These are phyloP conservation scores for Cheilosia scutellata DNA, from an alignment of 2,888 invertebrate species.

Conservation along the genomic window DNA sequence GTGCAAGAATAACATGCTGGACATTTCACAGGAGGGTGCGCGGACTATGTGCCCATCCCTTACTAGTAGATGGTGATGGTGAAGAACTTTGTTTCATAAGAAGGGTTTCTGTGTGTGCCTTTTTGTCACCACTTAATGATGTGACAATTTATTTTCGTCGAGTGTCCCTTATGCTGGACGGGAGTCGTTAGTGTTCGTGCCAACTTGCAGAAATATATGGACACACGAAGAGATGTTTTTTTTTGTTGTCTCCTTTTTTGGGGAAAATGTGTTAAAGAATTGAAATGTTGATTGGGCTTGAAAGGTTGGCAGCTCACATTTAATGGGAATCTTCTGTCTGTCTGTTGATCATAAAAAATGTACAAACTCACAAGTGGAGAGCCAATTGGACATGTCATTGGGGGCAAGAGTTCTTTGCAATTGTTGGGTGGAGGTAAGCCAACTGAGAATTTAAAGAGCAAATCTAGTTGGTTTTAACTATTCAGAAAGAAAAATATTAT, in stretches of 20 bases:
- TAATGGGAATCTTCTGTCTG: slow-evolving; percentile 57
- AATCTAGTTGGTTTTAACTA: neutral
- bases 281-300: slow-evolving; percentile 62
- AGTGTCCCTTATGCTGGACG: slow-evolving; percentile 57
- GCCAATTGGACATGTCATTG: slow-evolving; percentile 28
- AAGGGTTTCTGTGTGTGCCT: slow-evolving; percentile 67
- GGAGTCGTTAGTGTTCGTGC: slow-evolving; percentile 62
- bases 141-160: slow-evolving; percentile 75
- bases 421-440: neutral
- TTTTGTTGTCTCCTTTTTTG: slow-evolving; percentile 41
- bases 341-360: slow-evolving; percentile 39
- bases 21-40: slow-evolving; percentile 58
- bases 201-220: slow-evolving; percentile 55
- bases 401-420: slow-evolving; percentile 8
- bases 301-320: slow-evolving; percentile 53
- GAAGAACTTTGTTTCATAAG: slow-evolving; percentile 67
- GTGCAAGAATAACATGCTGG: slow-evolving; percentile 47
- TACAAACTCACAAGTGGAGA: slow-evolving; percentile 33
- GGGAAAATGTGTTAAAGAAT: slow-evolving; percentile 60
- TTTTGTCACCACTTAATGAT: slow-evolving; percentile 76
- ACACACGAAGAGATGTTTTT: slow-evolving; percentile 40
- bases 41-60: neutral
- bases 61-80: slow-evolving; percentile 33
- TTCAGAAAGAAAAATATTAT: too few species aligned
- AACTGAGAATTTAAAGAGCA: neutral